phyloP scores from a whole-genome alignment of 2,113 vertebrate species.

The Empidonax alnorum region DNA sequence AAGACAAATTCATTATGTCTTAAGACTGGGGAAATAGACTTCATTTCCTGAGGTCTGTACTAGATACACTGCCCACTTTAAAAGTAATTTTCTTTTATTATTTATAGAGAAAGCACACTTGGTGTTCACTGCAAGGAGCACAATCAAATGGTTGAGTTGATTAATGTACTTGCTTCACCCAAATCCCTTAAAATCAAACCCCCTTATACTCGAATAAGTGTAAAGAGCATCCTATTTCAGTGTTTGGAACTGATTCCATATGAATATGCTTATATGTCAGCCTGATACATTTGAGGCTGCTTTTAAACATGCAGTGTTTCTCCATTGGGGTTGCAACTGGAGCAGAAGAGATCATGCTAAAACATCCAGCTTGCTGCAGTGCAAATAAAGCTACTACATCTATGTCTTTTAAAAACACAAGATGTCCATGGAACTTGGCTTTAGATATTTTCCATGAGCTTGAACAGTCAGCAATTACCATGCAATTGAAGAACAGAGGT shows the following conservation, averaged over 20 bases:
- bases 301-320: not conserved
- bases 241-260: not conserved
- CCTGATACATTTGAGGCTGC: not conserved
- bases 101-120: not conserved
- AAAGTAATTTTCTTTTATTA: not conserved
- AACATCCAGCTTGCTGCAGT: not conserved
- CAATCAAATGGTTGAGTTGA: not conserved
- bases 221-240: not conserved
- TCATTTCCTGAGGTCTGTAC: not conserved
- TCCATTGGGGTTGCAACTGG: accelerated
- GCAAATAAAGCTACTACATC: not conserved
- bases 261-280: not conserved
- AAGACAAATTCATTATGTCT: not conserved
- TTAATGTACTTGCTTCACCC: not conserved
- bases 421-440: not conserved
- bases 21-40: not conserved
- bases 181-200: not conserved
- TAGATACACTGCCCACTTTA: not conserved
- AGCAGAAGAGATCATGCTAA: not conserved
- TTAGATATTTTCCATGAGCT: not conserved
- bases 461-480: not conserved
- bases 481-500: constrained; percentile 8
- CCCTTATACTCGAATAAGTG: not conserved
- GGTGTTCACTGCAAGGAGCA: not conserved
- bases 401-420: not conserved